These are phyloP conservation scores for Anguilla marmorata DNA, from an alignment of 2,797 vertebrate genomes.

Conservation along the genomic window DNA sequence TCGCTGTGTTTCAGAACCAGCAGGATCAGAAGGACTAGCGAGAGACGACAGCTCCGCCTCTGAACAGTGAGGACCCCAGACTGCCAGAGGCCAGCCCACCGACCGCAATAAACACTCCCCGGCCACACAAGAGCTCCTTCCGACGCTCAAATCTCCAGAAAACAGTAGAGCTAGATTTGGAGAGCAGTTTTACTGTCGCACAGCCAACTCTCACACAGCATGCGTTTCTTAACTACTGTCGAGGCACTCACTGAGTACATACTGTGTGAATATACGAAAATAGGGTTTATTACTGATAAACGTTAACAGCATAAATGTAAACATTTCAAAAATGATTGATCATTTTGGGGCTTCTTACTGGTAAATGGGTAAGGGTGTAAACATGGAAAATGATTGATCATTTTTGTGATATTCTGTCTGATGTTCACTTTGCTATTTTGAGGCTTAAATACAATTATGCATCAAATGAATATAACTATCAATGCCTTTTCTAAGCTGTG, in stretches of 20 bases:
- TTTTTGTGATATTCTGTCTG: conserved; percentile 15
- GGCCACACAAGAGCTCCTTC: conserved; percentile 19
- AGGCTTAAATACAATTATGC: conserved; percentile 23
- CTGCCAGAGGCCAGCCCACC: neutral
- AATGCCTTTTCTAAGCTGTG: conserved; percentile 14
- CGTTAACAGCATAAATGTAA: neutral
- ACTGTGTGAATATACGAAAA: conserved; percentile 15
- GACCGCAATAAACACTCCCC: conserved; percentile 33
- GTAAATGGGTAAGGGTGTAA: neutral
- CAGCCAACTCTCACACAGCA: conserved; percentile 30
- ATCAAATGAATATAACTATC: neutral
- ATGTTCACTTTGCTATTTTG: neutral
- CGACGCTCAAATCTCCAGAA: conserved; percentile 10
- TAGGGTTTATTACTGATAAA: conserved; percentile 8
- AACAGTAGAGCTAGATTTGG: conserved; percentile 2
- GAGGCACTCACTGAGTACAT: neutral
- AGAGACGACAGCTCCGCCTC: conserved; percentile 71
- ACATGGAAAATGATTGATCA: conserved; percentile 10
- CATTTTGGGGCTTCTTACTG: neutral
- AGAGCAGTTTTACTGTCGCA: neutral
- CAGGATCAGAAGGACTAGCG: conserved; percentile 77
- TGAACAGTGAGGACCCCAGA: conserved; percentile 67
- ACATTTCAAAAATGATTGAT: conserved; percentile 4
- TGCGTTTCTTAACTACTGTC: conserved; percentile 16
- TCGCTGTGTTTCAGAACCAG: conserved; percentile 67